Evolutionary conservation across 2,888 invertebrate species (phyloP), one percentile per base, ranked within the genome.

Genomic region (Aricia artaxerxes): DNA sequence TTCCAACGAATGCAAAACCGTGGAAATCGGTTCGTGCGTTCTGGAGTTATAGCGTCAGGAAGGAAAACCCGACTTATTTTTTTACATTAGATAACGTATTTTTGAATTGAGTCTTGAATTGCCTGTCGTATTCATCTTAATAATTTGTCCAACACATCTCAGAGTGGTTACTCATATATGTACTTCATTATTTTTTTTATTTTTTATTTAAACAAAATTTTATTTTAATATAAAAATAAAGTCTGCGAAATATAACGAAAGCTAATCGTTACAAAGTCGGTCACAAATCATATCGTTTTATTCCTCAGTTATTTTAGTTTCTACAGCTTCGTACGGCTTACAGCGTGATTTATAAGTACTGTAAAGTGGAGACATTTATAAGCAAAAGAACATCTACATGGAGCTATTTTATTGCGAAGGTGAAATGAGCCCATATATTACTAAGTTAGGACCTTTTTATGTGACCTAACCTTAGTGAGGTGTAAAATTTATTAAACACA

Each of bases 341-440:
- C 64, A 4, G 31, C 24, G 64, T 13, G 69, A 69, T 69, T 69
- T 69, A 69, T 69, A 69, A 35, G 69, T 69, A 16, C 16, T 35
- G 38, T 16, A 69, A 13, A 38, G 69, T 69, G 69, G 35, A 69
- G 69, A 69, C 69, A 38, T 69, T 69, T 38, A 16, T 69, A 35
- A 69, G 69, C 38, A 69, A 69, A 35, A 38, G 35, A 35, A 69
- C 13, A 5, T 69, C 69, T 69, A 69, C 24, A 64, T 24, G 69
- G 13, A 69, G 13, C 35, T 38, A 38, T 69, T 69, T 69, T 69
- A 69, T 38, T 69, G 69, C 69, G 35, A 38, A 69, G 6, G 69
- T 69, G 16, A 69, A 69, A 69, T 69, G 69, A 69, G 69, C 35
- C 31, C 38, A 69, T 69, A 69, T 69, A 69, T 69, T 35, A 38